Evolutionary conservation across 1,140 invertebrate species (phyloP).

Genomic region (Drosophila varians): DNA sequence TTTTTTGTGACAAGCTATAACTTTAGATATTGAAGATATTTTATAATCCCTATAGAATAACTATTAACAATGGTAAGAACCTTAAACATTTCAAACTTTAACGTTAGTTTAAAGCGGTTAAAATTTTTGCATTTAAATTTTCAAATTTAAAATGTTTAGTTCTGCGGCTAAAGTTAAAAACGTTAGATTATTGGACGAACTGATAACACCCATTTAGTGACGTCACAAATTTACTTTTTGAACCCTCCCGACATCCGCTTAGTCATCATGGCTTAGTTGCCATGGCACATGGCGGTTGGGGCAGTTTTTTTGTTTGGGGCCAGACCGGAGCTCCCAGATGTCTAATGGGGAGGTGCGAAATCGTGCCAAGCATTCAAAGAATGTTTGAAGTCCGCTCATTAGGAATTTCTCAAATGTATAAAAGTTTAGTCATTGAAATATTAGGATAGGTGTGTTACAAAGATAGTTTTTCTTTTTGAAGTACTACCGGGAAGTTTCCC

Average conservation of each 20-base stretch:
- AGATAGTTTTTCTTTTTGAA: too few species aligned
- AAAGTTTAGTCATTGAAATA: neutral
- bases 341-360: slow-evolving; percentile 26
- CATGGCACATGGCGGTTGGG: slow-evolving; percentile 33
- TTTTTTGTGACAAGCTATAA: too few species aligned
- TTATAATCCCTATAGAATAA: too few species aligned
- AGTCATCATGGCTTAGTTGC: slow-evolving; percentile 38
- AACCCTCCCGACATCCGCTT: slow-evolving; percentile 6
- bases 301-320: slow-evolving; percentile 20
- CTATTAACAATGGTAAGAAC: too few species aligned
- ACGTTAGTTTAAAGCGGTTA: too few species aligned
- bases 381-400: slow-evolving; percentile 5
- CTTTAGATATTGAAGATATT: too few species aligned
- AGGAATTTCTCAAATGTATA: slow-evolving; percentile 14
- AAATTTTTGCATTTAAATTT: too few species aligned
- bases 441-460: neutral
- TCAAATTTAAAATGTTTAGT: too few species aligned
- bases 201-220: neutral
- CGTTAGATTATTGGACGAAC: too few species aligned
- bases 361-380: slow-evolving; percentile 33
- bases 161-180: too few species aligned
- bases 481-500: neutral
- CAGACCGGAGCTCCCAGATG: neutral
- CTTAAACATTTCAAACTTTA: too few species aligned
- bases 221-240: slow-evolving; percentile 26